phyloP scores from a whole-genome alignment of 1,140 invertebrate species.

The Cotesia vestalis region DNA sequence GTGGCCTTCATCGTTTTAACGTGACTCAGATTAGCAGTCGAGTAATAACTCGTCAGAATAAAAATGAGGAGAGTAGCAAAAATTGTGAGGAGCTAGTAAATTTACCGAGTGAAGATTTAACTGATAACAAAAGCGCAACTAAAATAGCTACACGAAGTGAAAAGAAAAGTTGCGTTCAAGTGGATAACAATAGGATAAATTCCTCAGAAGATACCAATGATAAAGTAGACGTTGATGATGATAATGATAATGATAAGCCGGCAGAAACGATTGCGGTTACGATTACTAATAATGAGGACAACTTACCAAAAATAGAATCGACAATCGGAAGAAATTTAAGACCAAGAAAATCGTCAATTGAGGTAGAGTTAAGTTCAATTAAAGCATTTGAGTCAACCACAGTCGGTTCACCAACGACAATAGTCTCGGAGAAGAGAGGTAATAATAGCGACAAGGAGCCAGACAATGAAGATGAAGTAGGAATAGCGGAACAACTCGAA shows the following conservation, averaged over 20 bases:
- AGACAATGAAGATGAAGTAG: constrained; percentile 12
- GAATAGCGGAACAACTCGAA: too few relatives aligned
- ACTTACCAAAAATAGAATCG: not conserved
- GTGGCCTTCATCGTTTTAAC: too few relatives aligned
- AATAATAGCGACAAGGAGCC: constrained; percentile 2
- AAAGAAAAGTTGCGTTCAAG: not conserved
- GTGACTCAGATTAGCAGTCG: too few relatives aligned
- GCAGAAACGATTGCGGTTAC: not conserved
- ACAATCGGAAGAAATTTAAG: not conserved
- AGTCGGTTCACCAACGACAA: not conserved
- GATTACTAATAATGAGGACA: constrained; percentile 2
- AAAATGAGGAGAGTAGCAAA: constrained; percentile 42
- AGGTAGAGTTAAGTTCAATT: not conserved
- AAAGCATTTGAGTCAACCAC: not conserved
- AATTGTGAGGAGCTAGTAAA: not conserved
- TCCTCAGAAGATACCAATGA: not conserved
- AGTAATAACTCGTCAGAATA: constrained; percentile 37
- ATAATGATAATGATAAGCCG: not conserved
- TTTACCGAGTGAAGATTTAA: not conserved
- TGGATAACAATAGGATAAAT: not conserved
- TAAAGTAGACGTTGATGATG: not conserved
- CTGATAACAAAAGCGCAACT: not conserved
- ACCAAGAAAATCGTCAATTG: constrained; percentile 7
- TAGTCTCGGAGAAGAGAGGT: not conserved
- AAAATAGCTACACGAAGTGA: not conserved